Base-by-base conservation (phyloP, 2,113 vertebrate species). In the Ochotona princeps region DNA sequence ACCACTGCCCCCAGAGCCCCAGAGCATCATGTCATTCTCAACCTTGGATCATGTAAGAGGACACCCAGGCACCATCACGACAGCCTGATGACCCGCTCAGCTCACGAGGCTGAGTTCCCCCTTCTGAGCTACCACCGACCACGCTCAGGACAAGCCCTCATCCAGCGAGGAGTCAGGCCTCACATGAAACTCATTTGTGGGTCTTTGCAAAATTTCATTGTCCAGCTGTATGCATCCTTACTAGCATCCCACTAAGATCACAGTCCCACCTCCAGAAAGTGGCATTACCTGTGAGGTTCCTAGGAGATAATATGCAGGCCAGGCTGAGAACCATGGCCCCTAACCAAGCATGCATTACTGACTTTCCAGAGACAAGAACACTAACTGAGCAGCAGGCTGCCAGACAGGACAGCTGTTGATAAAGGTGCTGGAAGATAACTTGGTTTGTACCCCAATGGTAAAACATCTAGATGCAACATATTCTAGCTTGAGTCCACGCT, bases 281-380 rank as follows among this genome's bases (percentile, higher is more conserved):
- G 60, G 7, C 2, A 76, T 25, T 66, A 51, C 57, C 60, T 57
- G 57, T 54, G 15, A 75, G 88, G 38, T 35, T 84, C 51, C 72
- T 44, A 28, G 7, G 28, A 89, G 28, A 89, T 8, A 78, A 3
- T 54, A 51, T 63, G 14, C 30, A 57, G 11, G 35, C 25, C 78
- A 81, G 6, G 3, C 49, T 91, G 30, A 76, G 18, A 89, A 66
- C 9, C 8, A 2, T 1, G 80, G 14, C 60, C 30, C 30, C 44
- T 57, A 87, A 93, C 70, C 26, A 80, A 86, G 10, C 23, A 84
- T 51, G 49, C 65, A 78, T 65, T 61, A 75, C 47, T 66, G 69
- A 61, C 44, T 83, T 85, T 85, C 63, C 90, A 51, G 30, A 10
- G n/a, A 79, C 63, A 91, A 63, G 94, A 73, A 70, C 21, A 63